Percentiles rank a stretch among this genome's conserved stretches.
These are phyloP conservation scores for Chaenogobius annularis DNA, from an alignment of 2,113 vertebrate species.

Conservation along the genomic window DNA sequence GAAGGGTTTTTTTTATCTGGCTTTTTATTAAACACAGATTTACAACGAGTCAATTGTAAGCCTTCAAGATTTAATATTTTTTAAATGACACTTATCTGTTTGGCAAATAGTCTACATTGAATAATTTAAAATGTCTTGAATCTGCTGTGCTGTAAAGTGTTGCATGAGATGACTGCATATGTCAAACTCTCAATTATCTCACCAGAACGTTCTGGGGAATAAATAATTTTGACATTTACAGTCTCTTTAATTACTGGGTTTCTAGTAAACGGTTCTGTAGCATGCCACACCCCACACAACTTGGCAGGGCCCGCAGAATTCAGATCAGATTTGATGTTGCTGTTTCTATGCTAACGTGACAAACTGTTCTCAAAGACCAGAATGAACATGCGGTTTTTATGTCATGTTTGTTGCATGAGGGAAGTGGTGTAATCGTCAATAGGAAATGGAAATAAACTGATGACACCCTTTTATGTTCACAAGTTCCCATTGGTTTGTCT, in stretches of 20 bases:
- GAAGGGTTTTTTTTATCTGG: no score
- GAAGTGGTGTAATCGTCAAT: neutral
- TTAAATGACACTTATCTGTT: no score
- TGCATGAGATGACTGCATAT: slow-evolving; percentile 14
- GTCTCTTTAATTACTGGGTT: slow-evolving; percentile 8
- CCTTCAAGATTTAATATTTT: no score
- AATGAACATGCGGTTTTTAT: neutral
- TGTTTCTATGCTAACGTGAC: slow-evolving; percentile 4
- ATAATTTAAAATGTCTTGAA: neutral
- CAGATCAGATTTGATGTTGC: neutral
- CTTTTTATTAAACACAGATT: no score
- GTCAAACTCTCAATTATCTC: slow-evolving; percentile 11
- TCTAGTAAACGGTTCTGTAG: slow-evolving; percentile 12
- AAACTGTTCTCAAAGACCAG: neutral
- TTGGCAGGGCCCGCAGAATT: neutral
- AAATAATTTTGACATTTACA: slow-evolving; percentile 17
- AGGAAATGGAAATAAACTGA: neutral
- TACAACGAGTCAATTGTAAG: no score
- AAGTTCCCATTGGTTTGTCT: no score
- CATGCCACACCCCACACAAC: slow-evolving; percentile 7
- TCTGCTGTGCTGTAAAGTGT: slow-evolving; percentile 1
- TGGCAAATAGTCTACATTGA: neutral
- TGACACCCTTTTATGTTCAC: neutral
- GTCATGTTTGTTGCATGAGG: neutral
- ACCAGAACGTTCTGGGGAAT: slow-evolving; percentile 3